Evolutionary conservation across 2,888 invertebrate genomes (phyloP), one percentile per base, ranked within the genome.

Genomic region (Acleris laterana): DNA sequence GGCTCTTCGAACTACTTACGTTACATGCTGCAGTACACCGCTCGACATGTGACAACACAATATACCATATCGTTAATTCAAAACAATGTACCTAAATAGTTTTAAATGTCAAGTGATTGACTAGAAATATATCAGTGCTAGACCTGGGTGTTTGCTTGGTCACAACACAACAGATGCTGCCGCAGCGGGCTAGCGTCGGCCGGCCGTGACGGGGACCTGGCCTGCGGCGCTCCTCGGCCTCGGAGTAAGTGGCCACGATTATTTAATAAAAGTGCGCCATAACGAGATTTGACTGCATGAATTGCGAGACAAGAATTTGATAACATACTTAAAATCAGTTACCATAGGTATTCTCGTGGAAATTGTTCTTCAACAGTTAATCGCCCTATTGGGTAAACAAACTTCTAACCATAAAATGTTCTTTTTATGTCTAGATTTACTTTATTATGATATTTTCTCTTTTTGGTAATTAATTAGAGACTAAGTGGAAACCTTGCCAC

Each of bases 241-340:
- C 32, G 1, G 11, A 19, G 13, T 16, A 13, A 13, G 22, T 42
- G 20, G 44, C 9, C 9, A 2, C n/a, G 20, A 5, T 25, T 50
- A 59, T 3, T 1, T 7, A 28, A 16, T n/a, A 44, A 51, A 52
- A 61, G 76, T 90, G 92, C 92, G 87, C 93, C 93, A 93, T 95
- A 95, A 95, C 95, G 95, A 95, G 95, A 95, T 94, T 94, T 93
- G 93, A 93, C 93, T 93, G 94, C 93, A 93, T 90, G 91, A 93
- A 91, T 87, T 81, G 72, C 72, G 71, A 72, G 69, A 77, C 74
- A 74, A 71, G 73, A 77, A 76, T 78, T 77, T 76, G 74, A 74
- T 75, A 75, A 55, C 46, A 55, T 3, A 55, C 46, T 51, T 3
- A 70, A 59, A 77, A 74, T 63, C 68, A 71, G 73, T 74, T 70